These are phyloP conservation scores for Rhagologus leucostigma DNA, from an alignment of 2,113 vertebrate genomes.

Conservation along the genomic window DNA sequence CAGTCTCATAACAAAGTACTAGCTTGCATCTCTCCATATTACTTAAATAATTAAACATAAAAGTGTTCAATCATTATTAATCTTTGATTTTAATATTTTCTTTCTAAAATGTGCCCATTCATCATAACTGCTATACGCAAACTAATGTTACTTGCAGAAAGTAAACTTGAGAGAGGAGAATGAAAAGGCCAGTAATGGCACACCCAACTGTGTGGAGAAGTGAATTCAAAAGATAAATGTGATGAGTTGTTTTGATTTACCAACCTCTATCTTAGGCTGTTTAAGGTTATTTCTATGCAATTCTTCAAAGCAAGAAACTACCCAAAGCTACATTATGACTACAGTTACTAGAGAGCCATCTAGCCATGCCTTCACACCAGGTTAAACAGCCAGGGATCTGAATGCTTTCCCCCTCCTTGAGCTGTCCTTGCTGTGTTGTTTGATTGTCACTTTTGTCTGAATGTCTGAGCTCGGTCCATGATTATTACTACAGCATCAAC, in stretches of 20 bases:
- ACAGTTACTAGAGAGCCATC: constrained; percentile 61
- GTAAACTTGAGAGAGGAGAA: constrained; percentile 63
- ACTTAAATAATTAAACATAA: constrained; percentile 80
- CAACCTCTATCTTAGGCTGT: constrained; percentile 67
- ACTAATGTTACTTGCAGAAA: constrained; percentile 64
- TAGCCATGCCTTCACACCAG: constrained; percentile 66
- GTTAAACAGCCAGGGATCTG: constrained; percentile 34
- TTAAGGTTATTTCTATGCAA: constrained; percentile 69
- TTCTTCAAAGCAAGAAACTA: constrained; percentile 78
- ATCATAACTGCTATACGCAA: constrained; percentile 68
- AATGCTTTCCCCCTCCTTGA: neutral
- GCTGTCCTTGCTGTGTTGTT: constrained; percentile 12
- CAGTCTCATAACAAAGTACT: constrained; percentile 82
- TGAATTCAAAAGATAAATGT: constrained; percentile 28
- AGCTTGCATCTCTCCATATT: constrained; percentile 71
- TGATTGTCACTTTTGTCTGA: constrained; percentile 64
- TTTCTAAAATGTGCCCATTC: constrained; percentile 75
- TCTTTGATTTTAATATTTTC: constrained; percentile 76
- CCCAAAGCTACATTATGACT: constrained; percentile 73
- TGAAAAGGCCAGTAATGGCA: constrained; percentile 39
- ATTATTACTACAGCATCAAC: constrained; percentile 19
- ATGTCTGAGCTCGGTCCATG: constrained; percentile 43
- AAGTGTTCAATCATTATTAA: constrained; percentile 80
- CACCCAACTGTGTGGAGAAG: constrained; percentile 18
- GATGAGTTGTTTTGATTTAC: constrained; percentile 58